These are phyloP conservation scores for Acinonyx jubatus DNA, from an alignment of 2,113 vertebrate species.

Conservation along the genomic window DNA sequence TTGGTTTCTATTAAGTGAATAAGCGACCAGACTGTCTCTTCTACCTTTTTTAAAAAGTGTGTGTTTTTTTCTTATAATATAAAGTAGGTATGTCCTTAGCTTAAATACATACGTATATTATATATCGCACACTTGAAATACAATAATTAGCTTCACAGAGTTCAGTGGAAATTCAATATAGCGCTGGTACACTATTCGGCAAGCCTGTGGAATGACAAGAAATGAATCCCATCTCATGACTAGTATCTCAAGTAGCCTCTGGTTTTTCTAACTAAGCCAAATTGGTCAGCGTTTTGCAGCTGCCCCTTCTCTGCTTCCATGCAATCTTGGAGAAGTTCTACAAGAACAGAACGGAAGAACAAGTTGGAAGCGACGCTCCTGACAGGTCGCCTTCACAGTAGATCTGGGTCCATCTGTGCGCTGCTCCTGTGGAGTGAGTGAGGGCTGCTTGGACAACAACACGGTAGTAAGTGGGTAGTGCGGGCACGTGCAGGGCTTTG, in stretches of 20 bases:
- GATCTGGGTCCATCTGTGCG: not conserved
- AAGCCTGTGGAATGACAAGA: constrained; percentile 42
- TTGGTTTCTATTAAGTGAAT: constrained; percentile 48
- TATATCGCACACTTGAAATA: not conserved
- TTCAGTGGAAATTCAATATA: not conserved
- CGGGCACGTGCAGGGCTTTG: not conserved
- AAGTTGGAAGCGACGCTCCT: not conserved
- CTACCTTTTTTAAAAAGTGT: not conserved
- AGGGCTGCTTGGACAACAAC: constrained; percentile 9
- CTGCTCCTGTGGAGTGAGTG: not conserved
- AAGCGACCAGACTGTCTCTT: not conserved
- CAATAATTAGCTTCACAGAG: constrained; percentile 33
- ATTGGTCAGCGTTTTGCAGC: not conserved
- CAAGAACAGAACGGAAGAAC: not conserved
- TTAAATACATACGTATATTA: not conserved
- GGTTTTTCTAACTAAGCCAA: constrained; percentile 59
- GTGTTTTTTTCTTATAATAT: not conserved
- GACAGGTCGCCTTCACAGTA: not conserved
- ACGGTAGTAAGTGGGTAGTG: fast-evolving
- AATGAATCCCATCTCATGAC: constrained; percentile 31
- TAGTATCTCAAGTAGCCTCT: not conserved
- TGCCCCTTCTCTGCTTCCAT: constrained; percentile 12
- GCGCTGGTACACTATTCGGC: constrained; percentile 37
- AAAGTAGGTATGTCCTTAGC: not conserved
- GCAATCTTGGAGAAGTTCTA: constrained; percentile 30